phyloP scores from a whole-genome alignment of 2,888 invertebrate species.

The Lasioglossum figueresi region DNA sequence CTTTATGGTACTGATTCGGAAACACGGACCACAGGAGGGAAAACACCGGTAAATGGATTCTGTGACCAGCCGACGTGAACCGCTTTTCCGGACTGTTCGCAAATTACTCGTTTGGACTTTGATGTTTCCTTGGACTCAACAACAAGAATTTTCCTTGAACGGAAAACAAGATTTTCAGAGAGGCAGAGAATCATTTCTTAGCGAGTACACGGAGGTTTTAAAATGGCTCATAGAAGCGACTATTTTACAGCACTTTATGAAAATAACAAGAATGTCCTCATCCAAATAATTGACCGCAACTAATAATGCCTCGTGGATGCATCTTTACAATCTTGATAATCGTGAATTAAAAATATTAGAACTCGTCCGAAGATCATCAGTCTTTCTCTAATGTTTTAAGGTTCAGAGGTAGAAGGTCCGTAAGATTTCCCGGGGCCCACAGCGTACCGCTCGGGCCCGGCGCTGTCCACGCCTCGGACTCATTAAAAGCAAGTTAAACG shows the following conservation, averaged over 20 bases:
- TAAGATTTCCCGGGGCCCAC: not conserved
- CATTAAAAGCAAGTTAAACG: slow-evolving; percentile 77
- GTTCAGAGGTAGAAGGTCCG: not conserved
- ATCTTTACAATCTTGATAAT: too few relatives aligned
- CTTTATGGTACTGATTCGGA: slow-evolving; percentile 26
- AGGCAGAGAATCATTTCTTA: too few relatives aligned
- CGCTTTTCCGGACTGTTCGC: not conserved
- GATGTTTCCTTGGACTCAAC: not conserved
- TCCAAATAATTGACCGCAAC: too few relatives aligned
- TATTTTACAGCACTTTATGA: too few relatives aligned
- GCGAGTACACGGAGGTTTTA: too few relatives aligned
- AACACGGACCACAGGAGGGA: slow-evolving; percentile 13
- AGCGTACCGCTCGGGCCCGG: not conserved
- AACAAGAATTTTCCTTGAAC: not conserved
- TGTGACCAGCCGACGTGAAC: not conserved
- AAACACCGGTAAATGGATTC: slow-evolving; percentile 29
- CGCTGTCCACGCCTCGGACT: slow-evolving; percentile 71
- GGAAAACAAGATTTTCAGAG: too few relatives aligned
- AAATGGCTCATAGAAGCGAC: too few relatives aligned
- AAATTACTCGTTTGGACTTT: not conserved
- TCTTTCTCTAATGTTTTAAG: not conserved
- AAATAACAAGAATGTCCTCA: too few relatives aligned
- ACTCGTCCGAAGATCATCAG: not conserved
- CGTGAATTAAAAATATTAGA: too few relatives aligned
- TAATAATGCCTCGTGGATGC: too few relatives aligned